Evolutionary conservation across 2,888 invertebrate species (phyloP).

Genomic region (Notocelia uddmanniana): DNA sequence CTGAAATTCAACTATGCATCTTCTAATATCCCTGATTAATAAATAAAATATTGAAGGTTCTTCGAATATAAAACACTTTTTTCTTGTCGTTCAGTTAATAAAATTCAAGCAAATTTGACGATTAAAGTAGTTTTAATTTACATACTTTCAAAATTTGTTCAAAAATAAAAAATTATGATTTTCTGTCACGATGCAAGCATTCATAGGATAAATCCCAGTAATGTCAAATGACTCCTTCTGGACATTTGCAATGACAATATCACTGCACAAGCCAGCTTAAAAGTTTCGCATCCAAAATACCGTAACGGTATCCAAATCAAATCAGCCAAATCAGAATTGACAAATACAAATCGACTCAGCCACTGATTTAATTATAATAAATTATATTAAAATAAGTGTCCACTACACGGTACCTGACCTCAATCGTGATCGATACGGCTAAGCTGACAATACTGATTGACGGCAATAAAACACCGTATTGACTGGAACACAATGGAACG

Average conservation of each 20-base stretch:
- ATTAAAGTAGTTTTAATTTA: too few species aligned
- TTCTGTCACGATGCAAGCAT: too few species aligned
- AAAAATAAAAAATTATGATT: too few species aligned
- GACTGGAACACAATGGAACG: slow-evolving; percentile 70
- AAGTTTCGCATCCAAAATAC: background rate
- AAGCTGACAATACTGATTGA: slow-evolving; percentile 84
- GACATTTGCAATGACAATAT: too few species aligned
- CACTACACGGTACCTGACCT: slow-evolving; percentile 53
- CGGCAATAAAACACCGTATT: slow-evolving; percentile 78
- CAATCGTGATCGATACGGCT: slow-evolving; percentile 64
- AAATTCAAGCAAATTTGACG: too few species aligned
- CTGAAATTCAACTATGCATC: background rate
- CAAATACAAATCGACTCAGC: slow-evolving; percentile 15
- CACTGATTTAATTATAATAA: slow-evolving; percentile 12
- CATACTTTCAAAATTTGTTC: too few species aligned
- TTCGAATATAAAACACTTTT: too few species aligned
- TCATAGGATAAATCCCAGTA: too few species aligned
- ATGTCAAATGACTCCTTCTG: too few species aligned
- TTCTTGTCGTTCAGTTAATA: too few species aligned
- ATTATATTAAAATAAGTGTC: slow-evolving; percentile 14
- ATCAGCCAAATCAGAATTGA: slow-evolving; percentile 20
- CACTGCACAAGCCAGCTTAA: too few species aligned
- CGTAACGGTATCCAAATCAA: slow-evolving; percentile 7
- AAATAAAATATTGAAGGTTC: too few species aligned
- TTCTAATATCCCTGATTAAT: background rate